phyloP scores from a whole-genome alignment of 2,797 vertebrate genomes.

The Buceros bicornis region DNA sequence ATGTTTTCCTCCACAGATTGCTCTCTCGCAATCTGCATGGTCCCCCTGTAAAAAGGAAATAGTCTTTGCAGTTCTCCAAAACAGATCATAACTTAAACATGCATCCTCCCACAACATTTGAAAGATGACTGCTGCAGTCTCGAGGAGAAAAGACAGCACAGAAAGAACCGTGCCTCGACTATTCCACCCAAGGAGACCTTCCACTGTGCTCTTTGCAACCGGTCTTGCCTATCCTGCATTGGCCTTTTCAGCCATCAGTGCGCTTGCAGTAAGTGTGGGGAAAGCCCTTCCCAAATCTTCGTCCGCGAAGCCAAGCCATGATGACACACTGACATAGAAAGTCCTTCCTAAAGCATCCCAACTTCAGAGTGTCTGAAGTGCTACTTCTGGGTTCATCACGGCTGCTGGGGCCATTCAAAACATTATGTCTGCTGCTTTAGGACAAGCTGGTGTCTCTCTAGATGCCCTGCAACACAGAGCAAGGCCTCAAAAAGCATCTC shows the following conservation, averaged over 20 bases:
- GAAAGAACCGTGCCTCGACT: too few species aligned
- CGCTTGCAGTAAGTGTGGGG: too few species aligned
- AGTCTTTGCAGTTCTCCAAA: neutral
- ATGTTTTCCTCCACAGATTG: neutral
- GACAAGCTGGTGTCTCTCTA: neutral
- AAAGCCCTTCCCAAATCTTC: too few species aligned
- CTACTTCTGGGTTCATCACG: neutral
- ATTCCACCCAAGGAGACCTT: too few species aligned
- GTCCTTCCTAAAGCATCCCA: neutral
- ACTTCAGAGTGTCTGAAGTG: neutral
- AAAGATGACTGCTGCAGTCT: neutral
- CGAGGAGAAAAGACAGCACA: too few species aligned
- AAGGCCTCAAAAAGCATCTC: neutral
- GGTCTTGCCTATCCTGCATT: too few species aligned
- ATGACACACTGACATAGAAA: neutral
- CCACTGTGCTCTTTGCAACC: too few species aligned
- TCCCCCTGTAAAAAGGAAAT: neutral
- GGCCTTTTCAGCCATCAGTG: too few species aligned
- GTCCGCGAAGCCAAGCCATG: too few species aligned
- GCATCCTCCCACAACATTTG: neutral
- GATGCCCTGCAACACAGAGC: neutral
- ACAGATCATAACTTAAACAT: accelerated
- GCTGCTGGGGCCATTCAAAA: neutral
- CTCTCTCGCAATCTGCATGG: neutral
- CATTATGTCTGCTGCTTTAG: neutral